A percentile compares a stretch with the other conserved stretches of the same genome.
Conservation (phyloP, 2,888 invertebrate genomes). For the Lasioglossum villosulum region DNA sequence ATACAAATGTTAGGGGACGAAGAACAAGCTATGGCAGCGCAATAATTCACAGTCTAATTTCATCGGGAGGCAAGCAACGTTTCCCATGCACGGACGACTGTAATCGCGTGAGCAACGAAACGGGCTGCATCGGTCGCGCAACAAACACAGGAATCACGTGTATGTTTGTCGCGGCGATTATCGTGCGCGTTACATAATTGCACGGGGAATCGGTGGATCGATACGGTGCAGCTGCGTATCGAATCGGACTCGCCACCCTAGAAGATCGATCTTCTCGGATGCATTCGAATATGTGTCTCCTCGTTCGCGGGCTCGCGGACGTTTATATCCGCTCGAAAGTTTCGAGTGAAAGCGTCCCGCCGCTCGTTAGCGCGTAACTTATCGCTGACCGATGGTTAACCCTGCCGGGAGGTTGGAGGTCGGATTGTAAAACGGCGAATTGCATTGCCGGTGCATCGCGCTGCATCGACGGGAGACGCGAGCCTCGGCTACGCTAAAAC, state of each 20-base stretch:
- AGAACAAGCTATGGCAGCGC: neutral
- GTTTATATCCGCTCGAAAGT: constrained; percentile 54
- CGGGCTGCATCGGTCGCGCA: neutral
- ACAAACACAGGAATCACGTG: neutral
- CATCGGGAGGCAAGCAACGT: neutral
- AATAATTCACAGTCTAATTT: neutral
- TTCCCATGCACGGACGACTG: neutral
- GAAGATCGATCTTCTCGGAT: constrained; percentile 1
- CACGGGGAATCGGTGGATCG: constrained; percentile 13
- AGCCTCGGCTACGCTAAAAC: neutral
- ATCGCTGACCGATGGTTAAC: constrained; percentile 66
- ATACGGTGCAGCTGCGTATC: constrained; percentile 1
- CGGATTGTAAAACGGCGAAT: constrained; percentile 51
- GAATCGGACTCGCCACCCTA: neutral
- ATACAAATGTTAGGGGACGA: neutral
- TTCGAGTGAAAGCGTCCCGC: constrained; percentile 68
- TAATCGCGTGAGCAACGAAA: neutral
- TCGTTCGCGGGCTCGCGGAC: neutral
- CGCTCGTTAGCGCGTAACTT: constrained; percentile 65
- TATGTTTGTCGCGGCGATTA: constrained; percentile 12
- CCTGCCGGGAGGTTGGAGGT: constrained; percentile 55
- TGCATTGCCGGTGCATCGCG: constrained; percentile 42
- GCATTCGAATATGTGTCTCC: neutral
- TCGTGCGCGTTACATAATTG: constrained; percentile 2
- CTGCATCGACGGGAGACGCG: neutral